Evolutionary conservation across 2,888 invertebrate genomes (phyloP), one percentile per base, ranked within the genome.

Genomic region (Lagria hirta): DNA sequence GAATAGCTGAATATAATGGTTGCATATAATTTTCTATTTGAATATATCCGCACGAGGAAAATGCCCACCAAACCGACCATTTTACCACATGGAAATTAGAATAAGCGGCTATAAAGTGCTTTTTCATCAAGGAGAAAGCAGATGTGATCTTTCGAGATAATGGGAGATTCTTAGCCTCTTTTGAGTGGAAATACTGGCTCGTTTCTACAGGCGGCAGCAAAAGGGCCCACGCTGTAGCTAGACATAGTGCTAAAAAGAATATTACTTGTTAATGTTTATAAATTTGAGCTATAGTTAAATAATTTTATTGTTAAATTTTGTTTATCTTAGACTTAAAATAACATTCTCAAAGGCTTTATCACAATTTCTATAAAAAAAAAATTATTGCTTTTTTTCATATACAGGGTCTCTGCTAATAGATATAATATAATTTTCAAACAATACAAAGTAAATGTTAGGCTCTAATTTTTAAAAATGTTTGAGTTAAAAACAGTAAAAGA

Each of bases 41-140:
- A 22, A 81, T 71, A 62, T 81, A 83, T 5, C 84, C 84, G 55
- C 83, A 82, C 12, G 82, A 82, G 0, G 83, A 81, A 40, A 84
- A 68, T 0, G 84, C 77, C 84, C 85, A 86, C 85, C 85, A 88
- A 11, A 83, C 45, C 6, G 84, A 85, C 86, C 86, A 87, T 61
- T 81, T 79, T 1, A 83, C 47, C 2, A 84, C 78, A 48, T 77
- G 74, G 2, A 58, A 57, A 61, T 80, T 77, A 1, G 75, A 71
- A 55, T 79, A 83, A 4, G 82, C 80, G 20, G 66, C 66, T n/a
- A 73, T 56, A 43, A 80, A 77, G 59, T 83, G 81, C 27, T 68
- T 64, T 72, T 77, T 75, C 35, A 83, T 65, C 36, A 78, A 64
- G 2, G 59, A 50, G 38, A 70, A 72, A 0, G 80, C 80, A 17